phyloP scores from a whole-genome alignment of 2,797 vertebrate genomes.

The Gadopsis bispinosus region DNA sequence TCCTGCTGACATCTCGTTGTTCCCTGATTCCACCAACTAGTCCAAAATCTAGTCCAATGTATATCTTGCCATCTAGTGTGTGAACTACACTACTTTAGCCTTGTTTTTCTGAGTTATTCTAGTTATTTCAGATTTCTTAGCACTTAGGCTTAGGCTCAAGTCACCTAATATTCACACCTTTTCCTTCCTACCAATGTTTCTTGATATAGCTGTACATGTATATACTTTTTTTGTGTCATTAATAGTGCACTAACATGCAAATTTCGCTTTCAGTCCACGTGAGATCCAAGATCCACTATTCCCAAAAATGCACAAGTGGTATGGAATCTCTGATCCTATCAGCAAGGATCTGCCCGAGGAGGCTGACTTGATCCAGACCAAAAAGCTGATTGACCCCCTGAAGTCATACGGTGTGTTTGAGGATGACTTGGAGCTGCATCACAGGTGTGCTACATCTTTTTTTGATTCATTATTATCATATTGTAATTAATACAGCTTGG shows the following conservation, averaged over 20 bases:
- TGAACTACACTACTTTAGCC: not conserved
- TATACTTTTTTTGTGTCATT: not conserved
- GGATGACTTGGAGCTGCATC: slow-evolving; percentile 89
- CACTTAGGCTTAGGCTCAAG: too few relatives aligned
- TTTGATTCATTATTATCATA: not conserved
- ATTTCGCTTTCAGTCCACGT: slow-evolving; percentile 82
- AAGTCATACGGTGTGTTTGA: slow-evolving; percentile 91
- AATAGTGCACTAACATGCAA: not conserved
- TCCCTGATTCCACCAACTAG: too few relatives aligned
- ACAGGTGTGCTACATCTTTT: slow-evolving; percentile 81
- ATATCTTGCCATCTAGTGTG: not conserved
- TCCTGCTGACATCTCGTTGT: too few relatives aligned
- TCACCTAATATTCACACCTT: too few relatives aligned
- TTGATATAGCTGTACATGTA: not conserved
- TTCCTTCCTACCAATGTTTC: too few relatives aligned
- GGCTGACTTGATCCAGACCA: slow-evolving; percentile 87
- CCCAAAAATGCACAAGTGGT: slow-evolving; percentile 86
- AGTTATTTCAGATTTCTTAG: not conserved
- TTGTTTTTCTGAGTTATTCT: not conserved
- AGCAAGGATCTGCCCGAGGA: slow-evolving; percentile 90
- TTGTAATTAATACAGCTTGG: not conserved
- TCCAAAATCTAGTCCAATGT: too few relatives aligned
- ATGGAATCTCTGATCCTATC: slow-evolving; percentile 93
- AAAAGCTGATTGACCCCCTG: slow-evolving; percentile 88
- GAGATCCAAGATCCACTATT: slow-evolving; percentile 82